Conservation (phyloP, 2,113 vertebrate species). For the Pygoscelis adeliae region DNA sequence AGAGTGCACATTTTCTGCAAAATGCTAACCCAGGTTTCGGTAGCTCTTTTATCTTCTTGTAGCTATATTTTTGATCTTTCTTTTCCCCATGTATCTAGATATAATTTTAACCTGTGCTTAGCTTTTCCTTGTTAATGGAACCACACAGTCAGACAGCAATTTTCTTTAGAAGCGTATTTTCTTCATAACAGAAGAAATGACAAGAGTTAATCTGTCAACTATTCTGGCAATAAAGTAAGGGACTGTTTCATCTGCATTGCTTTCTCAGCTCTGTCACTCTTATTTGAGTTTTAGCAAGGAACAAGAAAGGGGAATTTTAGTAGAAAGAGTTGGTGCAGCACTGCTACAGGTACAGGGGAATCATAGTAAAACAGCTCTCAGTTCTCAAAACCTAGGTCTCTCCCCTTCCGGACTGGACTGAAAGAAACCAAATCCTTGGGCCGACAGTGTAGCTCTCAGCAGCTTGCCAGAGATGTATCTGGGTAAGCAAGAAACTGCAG, state of each 20-base stretch:
- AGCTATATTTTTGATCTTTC: neutral
- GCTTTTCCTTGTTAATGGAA: neutral
- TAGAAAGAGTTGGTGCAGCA: neutral
- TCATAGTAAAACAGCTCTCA: neutral
- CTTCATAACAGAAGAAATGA: neutral
- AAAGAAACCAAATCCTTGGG: neutral
- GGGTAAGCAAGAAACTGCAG: neutral
- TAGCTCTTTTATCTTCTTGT: neutral
- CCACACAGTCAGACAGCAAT: fast-evolving
- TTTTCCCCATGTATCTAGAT: neutral
- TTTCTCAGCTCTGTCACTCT: neutral
- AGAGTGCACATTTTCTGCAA: neutral
- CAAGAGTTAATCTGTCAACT: neutral
- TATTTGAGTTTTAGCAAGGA: neutral
- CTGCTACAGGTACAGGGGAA: neutral
- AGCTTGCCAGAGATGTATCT: neutral
- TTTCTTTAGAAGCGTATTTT: neutral
- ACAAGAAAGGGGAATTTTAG: neutral
- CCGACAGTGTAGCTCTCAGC: neutral
- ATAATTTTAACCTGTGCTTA: neutral
- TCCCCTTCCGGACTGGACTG: neutral
- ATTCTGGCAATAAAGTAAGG: neutral
- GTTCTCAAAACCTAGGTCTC: neutral
- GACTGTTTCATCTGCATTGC: neutral
- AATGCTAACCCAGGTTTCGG: neutral